Evolutionary conservation across 2,113 vertebrate species (phyloP).

Genomic region (Colinus virginianus): DNA sequence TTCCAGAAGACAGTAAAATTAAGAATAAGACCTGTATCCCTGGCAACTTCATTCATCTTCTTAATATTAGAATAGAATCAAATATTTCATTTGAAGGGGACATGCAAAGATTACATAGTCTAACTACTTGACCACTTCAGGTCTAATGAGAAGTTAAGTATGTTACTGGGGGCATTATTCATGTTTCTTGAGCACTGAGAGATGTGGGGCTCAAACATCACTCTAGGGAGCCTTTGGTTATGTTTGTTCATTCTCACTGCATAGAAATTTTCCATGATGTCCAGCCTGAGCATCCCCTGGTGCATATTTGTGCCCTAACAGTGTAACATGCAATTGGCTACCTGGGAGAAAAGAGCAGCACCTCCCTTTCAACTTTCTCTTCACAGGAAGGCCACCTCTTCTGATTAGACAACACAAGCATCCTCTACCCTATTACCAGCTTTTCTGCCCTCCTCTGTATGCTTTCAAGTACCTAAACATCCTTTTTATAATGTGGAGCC

Average conservation of each 20-base stretch:
- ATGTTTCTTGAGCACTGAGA: neutral
- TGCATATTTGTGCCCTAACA: neutral
- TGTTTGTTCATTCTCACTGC: neutral
- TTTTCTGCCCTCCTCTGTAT: neutral
- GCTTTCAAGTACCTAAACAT: neutral
- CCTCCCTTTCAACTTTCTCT: neutral
- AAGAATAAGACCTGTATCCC: neutral
- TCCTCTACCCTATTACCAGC: neutral
- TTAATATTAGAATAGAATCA: neutral
- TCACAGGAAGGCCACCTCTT: neutral
- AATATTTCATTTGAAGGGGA: neutral
- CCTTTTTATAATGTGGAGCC: neutral
- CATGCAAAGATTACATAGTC: neutral
- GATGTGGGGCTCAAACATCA: neutral
- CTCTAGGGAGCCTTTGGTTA: neutral
- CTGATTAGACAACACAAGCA: neutral
- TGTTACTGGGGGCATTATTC: neutral
- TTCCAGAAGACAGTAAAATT: neutral
- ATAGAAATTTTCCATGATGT: neutral
- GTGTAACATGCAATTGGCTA: neutral
- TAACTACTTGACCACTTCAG: neutral
- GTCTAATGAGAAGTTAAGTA: neutral
- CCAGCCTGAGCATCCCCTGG: neutral
- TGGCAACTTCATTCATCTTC: neutral
- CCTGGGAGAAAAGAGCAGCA: neutral